Percentiles rank a stretch among this genome's conserved stretches.
Conservation (phyloP, 1,140 invertebrate genomes). For the Steinernema khuongi region DNA sequence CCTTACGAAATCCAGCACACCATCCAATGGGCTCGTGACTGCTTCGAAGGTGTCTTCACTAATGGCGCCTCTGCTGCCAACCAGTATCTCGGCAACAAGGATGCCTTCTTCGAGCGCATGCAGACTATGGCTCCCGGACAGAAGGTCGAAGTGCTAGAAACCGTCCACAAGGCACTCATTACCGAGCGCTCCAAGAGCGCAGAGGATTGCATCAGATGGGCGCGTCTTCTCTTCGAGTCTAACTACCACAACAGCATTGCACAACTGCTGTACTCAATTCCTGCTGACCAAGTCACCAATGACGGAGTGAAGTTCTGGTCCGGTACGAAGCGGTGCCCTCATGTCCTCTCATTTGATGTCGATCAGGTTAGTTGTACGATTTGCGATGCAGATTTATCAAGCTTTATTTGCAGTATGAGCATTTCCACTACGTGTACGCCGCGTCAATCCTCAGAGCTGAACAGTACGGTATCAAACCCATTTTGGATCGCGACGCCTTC, state of each 20-base stretch:
- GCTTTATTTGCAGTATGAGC: constrained; percentile 56
- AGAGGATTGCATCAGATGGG: constrained; percentile 84
- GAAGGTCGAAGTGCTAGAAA: constrained; percentile 48
- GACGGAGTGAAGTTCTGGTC: constrained; percentile 93
- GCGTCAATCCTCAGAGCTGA: constrained; percentile 86
- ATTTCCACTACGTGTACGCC: constrained; percentile 84
- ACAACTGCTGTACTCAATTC: constrained; percentile 93
- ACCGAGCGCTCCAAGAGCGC: constrained; percentile 77
- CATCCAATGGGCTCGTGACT: constrained; percentile 89
- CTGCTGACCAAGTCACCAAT: constrained; percentile 77
- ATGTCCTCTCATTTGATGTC: constrained; percentile 65
- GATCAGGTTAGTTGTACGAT: constrained; percentile 48
- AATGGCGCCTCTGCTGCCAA: constrained; percentile 83
- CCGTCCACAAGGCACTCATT: constrained; percentile 77
- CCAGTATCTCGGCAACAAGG: constrained; percentile 69
- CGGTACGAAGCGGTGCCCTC: constrained; percentile 91
- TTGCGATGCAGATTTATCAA: not conserved
- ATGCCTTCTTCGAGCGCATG: constrained; percentile 50
- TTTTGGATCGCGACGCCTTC: constrained; percentile 66
- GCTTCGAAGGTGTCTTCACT: constrained; percentile 79
- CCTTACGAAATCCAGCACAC: constrained; percentile 99
- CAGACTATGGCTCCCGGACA: constrained; percentile 47
- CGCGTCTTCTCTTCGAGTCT: constrained; percentile 66
- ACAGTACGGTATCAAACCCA: constrained; percentile 76
- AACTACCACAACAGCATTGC: constrained; percentile 91